These are phyloP conservation scores for Stichodactyla helianthus DNA, from an alignment of 64 coral and sea anemone genomes.

Conservation along the genomic window DNA sequence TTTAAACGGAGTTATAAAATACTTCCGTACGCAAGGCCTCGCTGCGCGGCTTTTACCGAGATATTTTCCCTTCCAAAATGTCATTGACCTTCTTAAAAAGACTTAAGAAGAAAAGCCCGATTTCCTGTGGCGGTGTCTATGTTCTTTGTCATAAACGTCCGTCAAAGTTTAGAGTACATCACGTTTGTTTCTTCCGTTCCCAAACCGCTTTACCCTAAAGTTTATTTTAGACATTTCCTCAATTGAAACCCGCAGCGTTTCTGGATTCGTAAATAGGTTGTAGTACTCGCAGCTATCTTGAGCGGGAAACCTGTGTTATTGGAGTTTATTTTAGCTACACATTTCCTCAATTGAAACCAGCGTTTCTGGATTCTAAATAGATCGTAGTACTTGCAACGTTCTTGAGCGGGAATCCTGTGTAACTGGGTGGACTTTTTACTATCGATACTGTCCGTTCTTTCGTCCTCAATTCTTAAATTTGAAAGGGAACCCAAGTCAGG, in stretches of 20 bases:
- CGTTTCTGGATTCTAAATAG: too few species aligned
- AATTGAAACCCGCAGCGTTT: not conserved
- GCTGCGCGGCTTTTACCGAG: not conserved
- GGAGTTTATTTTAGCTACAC: too few species aligned
- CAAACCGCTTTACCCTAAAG: not conserved
- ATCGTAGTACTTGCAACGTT: too few species aligned
- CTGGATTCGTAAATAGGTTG: not conserved
- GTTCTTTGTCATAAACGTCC: not conserved
- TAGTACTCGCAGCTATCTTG: not conserved
- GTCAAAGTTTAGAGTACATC: not conserved
- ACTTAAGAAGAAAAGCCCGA: not conserved
- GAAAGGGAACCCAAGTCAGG: too few species aligned
- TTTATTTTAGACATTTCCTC: not conserved
- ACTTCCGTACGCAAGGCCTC: not conserved
- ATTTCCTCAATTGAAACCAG: too few species aligned
- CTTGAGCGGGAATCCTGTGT: too few species aligned
- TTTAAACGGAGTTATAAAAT: not conserved
- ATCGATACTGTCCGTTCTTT: too few species aligned
- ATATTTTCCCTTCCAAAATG: not conserved
- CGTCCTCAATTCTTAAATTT: too few species aligned
- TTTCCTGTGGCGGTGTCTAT: not conserved
- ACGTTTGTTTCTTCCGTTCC: not conserved
- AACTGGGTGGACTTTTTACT: too few species aligned
- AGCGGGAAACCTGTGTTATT: not conserved
- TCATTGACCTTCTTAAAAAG: conserved; percentile 1